Evolutionary conservation across 2,888 invertebrate genomes (phyloP), one percentile per base, ranked within the genome.

Genomic region (Atrina japonica): DNA sequence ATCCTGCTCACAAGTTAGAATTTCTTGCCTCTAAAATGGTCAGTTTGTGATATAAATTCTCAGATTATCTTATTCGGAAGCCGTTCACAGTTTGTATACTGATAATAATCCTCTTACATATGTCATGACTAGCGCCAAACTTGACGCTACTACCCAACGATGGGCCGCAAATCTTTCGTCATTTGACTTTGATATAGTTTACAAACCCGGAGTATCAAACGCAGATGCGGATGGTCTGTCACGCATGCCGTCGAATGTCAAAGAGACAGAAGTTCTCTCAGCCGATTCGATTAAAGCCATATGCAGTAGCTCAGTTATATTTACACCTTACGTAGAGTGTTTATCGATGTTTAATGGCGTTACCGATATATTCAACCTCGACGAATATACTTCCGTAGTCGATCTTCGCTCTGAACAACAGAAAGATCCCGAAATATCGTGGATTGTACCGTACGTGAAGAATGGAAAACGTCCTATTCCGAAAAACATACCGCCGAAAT

Each of bases 141-240:
- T 77, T 18, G 79, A 79, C 53, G 65, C 73, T 6, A 77, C 75
- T 53, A 75, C 77, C 14, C 73, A 76, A 18, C 49, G 76, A 50
- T 77, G 76, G 76, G 30, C 69, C 6, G 69, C 79, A 35, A 64
- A 50, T 11, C 49, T 77, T 11, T 52, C 67, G 9, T 23, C 55
- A 6, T 79, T 64, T 27, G 53, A 75, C 53, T 79, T 79, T 45
- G 53, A 65, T 29, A 65, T 80, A 3, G 18, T 50, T 16, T 80
- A 78, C 41, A 61, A 63, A 50, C 70, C 78, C n/a, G 78, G 80
- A 29, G 27, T 40, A 29, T 41, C 41, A 1, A 78, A 78, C 41
- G 30, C 56, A 7, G 77, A 77, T 70, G 77, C 80, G 11, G 80
- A 78, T 63, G 59, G 89, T 40, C 40, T 74, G 18, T 43, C 70